Percentiles rank a stretch among this genome's conserved stretches.
phyloP scores from a whole-genome alignment of 2,797 vertebrate genomes.

The Prionace glauca region DNA sequence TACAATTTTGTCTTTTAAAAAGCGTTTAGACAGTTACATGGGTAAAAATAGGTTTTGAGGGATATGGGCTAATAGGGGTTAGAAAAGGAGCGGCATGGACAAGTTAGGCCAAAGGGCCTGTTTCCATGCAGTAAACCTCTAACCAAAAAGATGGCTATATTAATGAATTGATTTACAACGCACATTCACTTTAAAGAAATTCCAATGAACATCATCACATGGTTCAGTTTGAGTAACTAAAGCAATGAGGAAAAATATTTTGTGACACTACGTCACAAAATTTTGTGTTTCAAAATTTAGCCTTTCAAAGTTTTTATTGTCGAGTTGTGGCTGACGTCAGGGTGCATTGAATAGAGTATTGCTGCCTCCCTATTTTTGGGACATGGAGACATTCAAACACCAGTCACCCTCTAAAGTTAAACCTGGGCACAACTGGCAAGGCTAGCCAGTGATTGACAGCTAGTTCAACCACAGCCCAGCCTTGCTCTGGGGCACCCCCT shows the following conservation, averaged over 20 bases:
- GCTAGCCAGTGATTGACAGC: background rate
- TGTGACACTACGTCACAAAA: too few species aligned
- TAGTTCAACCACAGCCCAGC: background rate
- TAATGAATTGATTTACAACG: background rate
- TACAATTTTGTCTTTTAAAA: too few species aligned
- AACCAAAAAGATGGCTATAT: background rate
- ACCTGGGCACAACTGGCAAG: background rate
- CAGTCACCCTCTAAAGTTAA: conserved; percentile 32
- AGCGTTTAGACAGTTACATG: too few species aligned
- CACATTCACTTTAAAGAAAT: background rate
- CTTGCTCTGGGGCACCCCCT: background rate
- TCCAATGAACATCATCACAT: background rate
- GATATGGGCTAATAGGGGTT: too few species aligned
- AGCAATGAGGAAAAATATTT: background rate
- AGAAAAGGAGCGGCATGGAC: too few species aligned
- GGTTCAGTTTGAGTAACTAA: background rate
- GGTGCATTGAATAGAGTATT: background rate
- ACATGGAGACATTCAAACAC: background rate
- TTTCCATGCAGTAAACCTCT: too few species aligned
- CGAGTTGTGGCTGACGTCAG: background rate
- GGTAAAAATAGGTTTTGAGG: too few species aligned
- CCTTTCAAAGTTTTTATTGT: background rate
- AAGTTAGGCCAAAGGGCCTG: too few species aligned
- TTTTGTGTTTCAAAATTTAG: background rate
- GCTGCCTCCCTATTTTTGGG: conserved; percentile 26